These are phyloP conservation scores for Fragum whitleyi DNA, from an alignment of 2,888 invertebrate species.

Conservation along the genomic window DNA sequence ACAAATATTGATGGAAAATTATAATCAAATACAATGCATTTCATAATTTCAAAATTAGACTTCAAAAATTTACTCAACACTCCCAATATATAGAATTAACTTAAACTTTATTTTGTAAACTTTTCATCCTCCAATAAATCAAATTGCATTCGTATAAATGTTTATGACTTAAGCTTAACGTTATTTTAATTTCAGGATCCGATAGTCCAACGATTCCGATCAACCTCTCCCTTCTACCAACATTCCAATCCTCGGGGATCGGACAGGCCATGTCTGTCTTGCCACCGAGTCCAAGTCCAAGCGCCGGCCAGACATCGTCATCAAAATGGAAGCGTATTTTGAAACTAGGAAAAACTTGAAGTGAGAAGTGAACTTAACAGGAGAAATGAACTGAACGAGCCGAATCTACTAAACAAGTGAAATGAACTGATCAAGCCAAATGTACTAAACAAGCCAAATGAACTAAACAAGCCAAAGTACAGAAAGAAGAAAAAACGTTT, in stretches of 20 bases:
- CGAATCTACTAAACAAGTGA: neutral
- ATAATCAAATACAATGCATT: too few relatives aligned
- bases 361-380: neutral
- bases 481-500: neutral
- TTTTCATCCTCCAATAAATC: too few relatives aligned
- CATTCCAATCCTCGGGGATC: slow-evolving; percentile 23
- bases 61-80: too few relatives aligned
- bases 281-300: slow-evolving; percentile 50
- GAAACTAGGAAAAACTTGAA: slow-evolving; percentile 53
- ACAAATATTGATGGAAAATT: too few relatives aligned
- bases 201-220: slow-evolving; percentile 39
- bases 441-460: neutral
- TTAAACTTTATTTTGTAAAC: too few relatives aligned
- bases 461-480: neutral
- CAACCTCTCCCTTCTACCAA: slow-evolving; percentile 48
- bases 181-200: slow-evolving; percentile 43
- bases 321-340: slow-evolving; percentile 63
- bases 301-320: slow-evolving; percentile 43
- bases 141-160: too few relatives aligned
- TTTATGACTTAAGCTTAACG: too few relatives aligned
- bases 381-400: neutral
- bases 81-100: too few relatives aligned
- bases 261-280: slow-evolving; percentile 48
- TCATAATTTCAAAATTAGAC: too few relatives aligned
- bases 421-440: neutral